Base-by-base conservation (phyloP, 1,140 invertebrate genomes). In the Kradibia gibbosae region DNA sequence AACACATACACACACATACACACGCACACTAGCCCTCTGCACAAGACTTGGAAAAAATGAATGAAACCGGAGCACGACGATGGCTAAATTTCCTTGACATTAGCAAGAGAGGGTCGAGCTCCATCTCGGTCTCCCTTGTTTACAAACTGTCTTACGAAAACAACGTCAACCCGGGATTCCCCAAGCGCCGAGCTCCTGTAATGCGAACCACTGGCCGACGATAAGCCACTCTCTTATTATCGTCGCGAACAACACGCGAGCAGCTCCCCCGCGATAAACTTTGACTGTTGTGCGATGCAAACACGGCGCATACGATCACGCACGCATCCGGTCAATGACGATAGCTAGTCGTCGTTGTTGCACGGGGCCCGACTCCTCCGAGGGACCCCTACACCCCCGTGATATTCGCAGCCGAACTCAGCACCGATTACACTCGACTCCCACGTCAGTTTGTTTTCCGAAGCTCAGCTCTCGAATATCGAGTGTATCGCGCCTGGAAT, bases 181-280 rank as follows among this genome's bases (percentile, higher is more conserved):
- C 13, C 57, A 62, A 62, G 28, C 62, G 36, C 22, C 62, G 62
- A 34, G 13, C 17, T 8, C 62, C 31, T 31, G 1, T 42, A 42
- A 72, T 28, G 10, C 25, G 70, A 72, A 72, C 39, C 42, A 0
- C 42, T 48, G 22, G n/a, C 8, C 8, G 1, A 42, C 13, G 22
- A 72, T 31, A 50, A 72, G 70, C 57, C 36, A 10, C n/a, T 8
- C 25, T 13, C 31, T 15, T 60, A 22, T 77, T 77, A 77, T 77
- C 57, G 60, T 31, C 45, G 60, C 15, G 45, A 22, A 74, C 53
- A 34, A 55, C 42, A n/a, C 48, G 50, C 53, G 72, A 74, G 28
- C 62, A 36, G 31, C 39, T 48, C 74, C 74, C 74, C 57, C 74
- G 39, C 60, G 77, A 78, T 78, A 71, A 79, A 79, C 77, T 79